Evolutionary conservation across 2,113 vertebrate species (phyloP), one percentile per base, ranked within the genome.

Genomic region (Macrotis lagotis): DNA sequence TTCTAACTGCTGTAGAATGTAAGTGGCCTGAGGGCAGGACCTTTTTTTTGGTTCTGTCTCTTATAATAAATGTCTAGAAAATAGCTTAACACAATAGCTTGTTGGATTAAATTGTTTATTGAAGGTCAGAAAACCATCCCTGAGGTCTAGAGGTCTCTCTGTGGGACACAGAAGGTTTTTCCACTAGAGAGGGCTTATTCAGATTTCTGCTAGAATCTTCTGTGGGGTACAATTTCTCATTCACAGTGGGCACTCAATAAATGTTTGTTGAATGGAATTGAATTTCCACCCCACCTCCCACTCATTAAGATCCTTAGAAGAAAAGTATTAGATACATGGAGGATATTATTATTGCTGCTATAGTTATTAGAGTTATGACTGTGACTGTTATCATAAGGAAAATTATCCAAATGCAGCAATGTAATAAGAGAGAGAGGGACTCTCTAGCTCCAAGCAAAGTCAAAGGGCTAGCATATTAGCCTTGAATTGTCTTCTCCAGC

Each of bases 321-420:
- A 90, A 95, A 96, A 22, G 37, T 89, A 91, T 48, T 92, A 7
- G 2, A 48, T 89, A 48, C 74, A 91, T 94, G 95, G 88, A 90
- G 91, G 74, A 92, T 95, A 89, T 51, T 92, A 91, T 96, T 95
- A 96, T 92, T 92, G 93, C 92, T 50, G 28, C 92, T 93, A 37
- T 91, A 96, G 95, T 96, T 95, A 96, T 95, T 96, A 96, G 93
- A 52, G 96, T 96, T 96, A 97, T 95, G 88, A 94, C 95, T 95
- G 83, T 96, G 94, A 90, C 93, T 50, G 28, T 96, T 93, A 95
- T 96, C 94, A 94, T 88, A 28, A 94, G 91, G 93, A 94, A 94
- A 95, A 59, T 92, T 53, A 83, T 90, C 90, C 88, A 91, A 90
- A 95, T 93, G 90, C 25, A 66, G 88, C 49, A 92, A 91, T 83